These are phyloP conservation scores for Mastacembelus armatus DNA, from an alignment of 2,797 vertebrate species.

Conservation along the genomic window DNA sequence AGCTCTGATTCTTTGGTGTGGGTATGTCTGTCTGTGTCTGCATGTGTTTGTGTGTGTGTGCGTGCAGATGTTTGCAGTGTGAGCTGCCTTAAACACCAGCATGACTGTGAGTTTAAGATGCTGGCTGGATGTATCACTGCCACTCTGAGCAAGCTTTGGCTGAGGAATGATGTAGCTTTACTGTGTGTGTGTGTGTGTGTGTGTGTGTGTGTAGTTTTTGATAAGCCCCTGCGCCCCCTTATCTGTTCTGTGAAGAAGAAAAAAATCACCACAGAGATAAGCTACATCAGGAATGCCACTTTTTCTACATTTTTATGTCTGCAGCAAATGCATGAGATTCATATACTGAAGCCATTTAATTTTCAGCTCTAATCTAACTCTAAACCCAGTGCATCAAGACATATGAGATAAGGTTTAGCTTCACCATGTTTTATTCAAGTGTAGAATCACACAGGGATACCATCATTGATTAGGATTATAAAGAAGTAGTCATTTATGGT, in stretches of 20 bases:
- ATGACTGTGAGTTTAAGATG: slow-evolving; percentile 39
- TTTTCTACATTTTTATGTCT: slow-evolving; percentile 29
- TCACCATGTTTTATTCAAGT: slow-evolving; percentile 36
- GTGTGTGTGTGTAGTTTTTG: slow-evolving; percentile 29
- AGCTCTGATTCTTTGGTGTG: slow-evolving; percentile 18
- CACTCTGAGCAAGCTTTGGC: slow-evolving; percentile 34
- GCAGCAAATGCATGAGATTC: slow-evolving; percentile 40
- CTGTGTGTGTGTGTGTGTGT: background rate
- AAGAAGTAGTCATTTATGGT: slow-evolving; percentile 26
- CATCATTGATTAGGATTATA: slow-evolving; percentile 34
- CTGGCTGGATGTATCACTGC: slow-evolving; percentile 38
- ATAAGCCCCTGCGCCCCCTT: slow-evolving; percentile 56
- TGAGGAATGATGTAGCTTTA: slow-evolving; percentile 47
- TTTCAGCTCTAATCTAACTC: slow-evolving; percentile 39
- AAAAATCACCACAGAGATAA: slow-evolving; percentile 60
- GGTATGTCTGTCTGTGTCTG: background rate
- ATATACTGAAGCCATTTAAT: slow-evolving; percentile 29
- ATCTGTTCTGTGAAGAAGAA: slow-evolving; percentile 61
- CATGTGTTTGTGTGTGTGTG: background rate
- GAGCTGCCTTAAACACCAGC: slow-evolving; percentile 35
- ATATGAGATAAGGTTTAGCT: slow-evolving; percentile 11
- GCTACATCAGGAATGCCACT: slow-evolving; percentile 35
- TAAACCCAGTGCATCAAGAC: slow-evolving; percentile 15
- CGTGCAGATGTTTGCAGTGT: slow-evolving; percentile 27
- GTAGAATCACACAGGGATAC: slow-evolving; percentile 16